Percentiles rank a stretch among this genome's conserved stretches.
Conservation (phyloP, 1,140 invertebrate genomes). For the Acromyrmex echinatior region DNA sequence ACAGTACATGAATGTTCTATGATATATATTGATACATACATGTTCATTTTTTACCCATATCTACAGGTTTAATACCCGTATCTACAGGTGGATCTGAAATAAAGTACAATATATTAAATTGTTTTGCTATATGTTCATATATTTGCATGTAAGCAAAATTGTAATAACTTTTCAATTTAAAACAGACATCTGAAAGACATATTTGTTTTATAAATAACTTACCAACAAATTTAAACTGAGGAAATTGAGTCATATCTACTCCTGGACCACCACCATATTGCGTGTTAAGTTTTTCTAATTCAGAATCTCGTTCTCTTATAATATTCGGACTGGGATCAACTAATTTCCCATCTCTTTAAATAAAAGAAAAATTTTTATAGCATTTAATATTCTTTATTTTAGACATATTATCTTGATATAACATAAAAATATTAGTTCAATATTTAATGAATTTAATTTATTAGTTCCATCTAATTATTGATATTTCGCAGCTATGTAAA, state of each 20-base stretch:
- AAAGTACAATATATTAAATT: constrained; percentile 16
- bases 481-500: constrained; percentile 16
- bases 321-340: constrained; percentile 93
- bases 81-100: constrained; percentile 68
- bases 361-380: not conserved
- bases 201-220: constrained; percentile 52
- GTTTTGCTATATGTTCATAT: constrained; percentile 1
- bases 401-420: not conserved
- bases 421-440: not conserved
- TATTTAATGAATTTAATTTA: constrained; percentile 7
- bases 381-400: not conserved
- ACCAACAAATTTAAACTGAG: constrained; percentile 92
- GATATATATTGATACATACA: constrained; percentile 19
- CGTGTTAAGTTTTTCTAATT: constrained; percentile 93
- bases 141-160: not conserved
- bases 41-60: constrained; percentile 22
- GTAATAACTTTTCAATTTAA: constrained; percentile 34
- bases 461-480: not conserved
- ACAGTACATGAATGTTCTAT: constrained; percentile 53
- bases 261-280: constrained; percentile 92
- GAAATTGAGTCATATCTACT: constrained; percentile 95
- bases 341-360: constrained; percentile 91
- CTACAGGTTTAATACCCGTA: constrained; percentile 8
- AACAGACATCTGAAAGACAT: not conserved
- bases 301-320: constrained; percentile 91